phyloP scores from a whole-genome alignment of 2,797 vertebrate species.

The Erpetoichthys calabaricus region DNA sequence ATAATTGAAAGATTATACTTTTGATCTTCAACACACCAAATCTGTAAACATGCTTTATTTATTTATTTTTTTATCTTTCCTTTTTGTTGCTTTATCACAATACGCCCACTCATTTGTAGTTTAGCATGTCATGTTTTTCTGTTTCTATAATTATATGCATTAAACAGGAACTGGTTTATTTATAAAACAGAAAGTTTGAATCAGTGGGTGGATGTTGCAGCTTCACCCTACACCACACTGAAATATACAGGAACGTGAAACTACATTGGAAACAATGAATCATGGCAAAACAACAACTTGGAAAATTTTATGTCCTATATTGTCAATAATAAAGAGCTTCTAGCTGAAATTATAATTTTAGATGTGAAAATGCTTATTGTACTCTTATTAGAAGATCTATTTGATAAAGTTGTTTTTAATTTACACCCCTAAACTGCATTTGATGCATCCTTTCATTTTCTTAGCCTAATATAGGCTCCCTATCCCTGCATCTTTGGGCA shows the following conservation, averaged over 20 bases:
- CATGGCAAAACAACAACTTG: neutral
- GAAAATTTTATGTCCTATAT: neutral
- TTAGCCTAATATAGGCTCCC: no score
- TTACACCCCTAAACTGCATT: no score
- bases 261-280: neutral
- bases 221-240: neutral
- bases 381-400: no score
- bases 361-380: no score
- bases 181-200: neutral
- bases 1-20: no score
- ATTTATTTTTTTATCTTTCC: neutral
- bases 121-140: neutral
- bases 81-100: neutral
- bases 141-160: slow-evolving; percentile 1
- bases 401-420: no score
- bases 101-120: neutral
- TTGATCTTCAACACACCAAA: no score
- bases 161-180: slow-evolving; percentile 1
- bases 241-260: neutral
- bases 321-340: no score
- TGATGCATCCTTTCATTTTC: no score
- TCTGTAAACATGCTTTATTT: no score
- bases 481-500: no score
- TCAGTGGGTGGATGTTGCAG: neutral
- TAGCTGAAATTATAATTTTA: no score